phyloP scores from a whole-genome alignment of 2,113 vertebrate species.

The Cyanoderma ruficeps region DNA sequence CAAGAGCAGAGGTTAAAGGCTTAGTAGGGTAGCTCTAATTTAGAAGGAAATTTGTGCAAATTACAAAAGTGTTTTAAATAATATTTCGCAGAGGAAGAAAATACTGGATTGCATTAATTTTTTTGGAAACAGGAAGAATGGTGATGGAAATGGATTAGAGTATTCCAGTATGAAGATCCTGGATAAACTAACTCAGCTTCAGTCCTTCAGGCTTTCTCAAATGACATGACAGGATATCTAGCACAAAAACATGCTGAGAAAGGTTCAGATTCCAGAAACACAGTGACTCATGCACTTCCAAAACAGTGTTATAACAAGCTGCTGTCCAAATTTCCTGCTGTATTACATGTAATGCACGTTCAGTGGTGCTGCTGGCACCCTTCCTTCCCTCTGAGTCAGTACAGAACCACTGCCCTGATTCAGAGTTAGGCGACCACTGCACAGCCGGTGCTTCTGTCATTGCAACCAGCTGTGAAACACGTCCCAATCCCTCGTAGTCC shows the following conservation, averaged over 20 bases:
- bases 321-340: slow-evolving; percentile 35
- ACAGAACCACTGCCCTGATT: neutral
- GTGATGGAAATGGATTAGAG: neutral
- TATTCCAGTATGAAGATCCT: neutral
- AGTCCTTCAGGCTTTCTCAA: neutral
- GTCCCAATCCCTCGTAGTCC: neutral
- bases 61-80: neutral
- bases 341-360: neutral
- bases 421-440: neutral
- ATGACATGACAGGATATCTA: neutral
- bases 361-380: slow-evolving; percentile 25
- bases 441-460: neutral
- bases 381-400: slow-evolving; percentile 2
- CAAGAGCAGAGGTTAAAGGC: neutral
- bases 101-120: neutral
- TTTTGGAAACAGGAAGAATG: neutral
- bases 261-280: slow-evolving; percentile 24
- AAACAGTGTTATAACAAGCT: slow-evolving; percentile 32
- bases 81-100: neutral
- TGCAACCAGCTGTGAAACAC: neutral
- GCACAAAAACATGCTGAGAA: slow-evolving; percentile 37
- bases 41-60: neutral
- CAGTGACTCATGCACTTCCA: slow-evolving; percentile 51
- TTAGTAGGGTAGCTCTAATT: neutral
- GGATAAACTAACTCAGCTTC: neutral